Evolutionary conservation across 1,140 invertebrate genomes (phyloP).

Genomic region (Zaprionus kolodkinae): DNA sequence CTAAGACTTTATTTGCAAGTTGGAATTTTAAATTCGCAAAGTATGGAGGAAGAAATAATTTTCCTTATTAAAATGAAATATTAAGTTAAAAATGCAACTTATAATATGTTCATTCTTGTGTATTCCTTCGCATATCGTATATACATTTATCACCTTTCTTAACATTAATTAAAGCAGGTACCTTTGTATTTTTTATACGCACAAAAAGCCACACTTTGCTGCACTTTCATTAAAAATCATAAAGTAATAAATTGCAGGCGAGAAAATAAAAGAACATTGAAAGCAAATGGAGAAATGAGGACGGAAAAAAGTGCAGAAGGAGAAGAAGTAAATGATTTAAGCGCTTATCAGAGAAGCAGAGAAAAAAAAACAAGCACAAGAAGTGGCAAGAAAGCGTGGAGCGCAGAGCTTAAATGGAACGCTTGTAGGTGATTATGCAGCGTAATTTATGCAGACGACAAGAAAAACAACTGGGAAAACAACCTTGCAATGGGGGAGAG

Average conservation of each 20-base stretch:
- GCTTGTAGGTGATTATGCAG: conserved; percentile 79
- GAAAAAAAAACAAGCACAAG: conserved; percentile 36
- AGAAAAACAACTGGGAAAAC: conserved; percentile 19
- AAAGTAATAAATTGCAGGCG: conserved; percentile 13
- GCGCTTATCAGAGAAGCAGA: conserved; percentile 55
- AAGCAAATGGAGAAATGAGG: conserved; percentile 11
- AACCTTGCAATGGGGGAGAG: conserved; percentile 2
- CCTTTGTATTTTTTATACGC: too few species aligned
- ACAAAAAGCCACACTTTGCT: neutral
- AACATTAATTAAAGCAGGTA: too few species aligned
- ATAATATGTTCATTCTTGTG: too few species aligned
- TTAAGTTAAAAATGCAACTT: too few species aligned
- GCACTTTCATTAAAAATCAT: conserved; percentile 20
- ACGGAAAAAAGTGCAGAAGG: conserved; percentile 21
- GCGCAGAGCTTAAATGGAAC: conserved; percentile 70
- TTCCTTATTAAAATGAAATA: too few species aligned
- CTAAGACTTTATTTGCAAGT: too few species aligned
- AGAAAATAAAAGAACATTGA: conserved; percentile 12
- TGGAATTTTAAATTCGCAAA: too few species aligned
- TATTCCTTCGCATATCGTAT: neutral
- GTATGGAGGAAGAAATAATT: too few species aligned
- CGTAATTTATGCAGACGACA: conserved; percentile 72
- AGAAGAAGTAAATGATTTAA: conserved; percentile 67
- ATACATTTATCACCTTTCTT: conserved; percentile 2
- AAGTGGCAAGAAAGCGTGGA: conserved; percentile 40